These are phyloP conservation scores for Melanotaenia boesemani DNA, from an alignment of 2,797 vertebrate genomes.

Conservation along the genomic window DNA sequence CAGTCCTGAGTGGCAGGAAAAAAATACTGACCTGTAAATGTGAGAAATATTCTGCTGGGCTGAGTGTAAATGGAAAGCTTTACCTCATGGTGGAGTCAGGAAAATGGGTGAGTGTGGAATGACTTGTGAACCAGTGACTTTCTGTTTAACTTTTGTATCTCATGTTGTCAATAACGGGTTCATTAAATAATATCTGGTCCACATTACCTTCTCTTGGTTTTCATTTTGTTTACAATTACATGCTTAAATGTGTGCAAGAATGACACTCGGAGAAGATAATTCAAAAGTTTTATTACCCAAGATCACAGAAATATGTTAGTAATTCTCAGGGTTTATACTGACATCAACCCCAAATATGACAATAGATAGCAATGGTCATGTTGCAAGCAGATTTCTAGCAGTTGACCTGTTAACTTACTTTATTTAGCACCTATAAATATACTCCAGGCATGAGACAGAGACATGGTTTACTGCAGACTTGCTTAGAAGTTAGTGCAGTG, in stretches of 20 bases:
- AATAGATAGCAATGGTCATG: background rate
- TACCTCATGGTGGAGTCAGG: background rate
- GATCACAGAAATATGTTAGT: background rate
- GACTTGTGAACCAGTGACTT: constrained; percentile 8
- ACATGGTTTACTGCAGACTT: too few species aligned
- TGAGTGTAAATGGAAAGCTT: background rate
- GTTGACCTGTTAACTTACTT: too few species aligned
- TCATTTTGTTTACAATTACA: constrained; percentile 6
- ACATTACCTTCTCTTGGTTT: constrained; percentile 9
- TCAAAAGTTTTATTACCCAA: constrained; percentile 7
- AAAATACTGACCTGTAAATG: constrained; percentile 3
- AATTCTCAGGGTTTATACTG: background rate
- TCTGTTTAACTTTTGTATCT: constrained; percentile 27
- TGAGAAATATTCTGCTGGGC: background rate
- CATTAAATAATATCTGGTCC: constrained; percentile 51
- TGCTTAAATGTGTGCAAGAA: constrained; percentile 8
- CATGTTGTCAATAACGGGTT: constrained; percentile 23
- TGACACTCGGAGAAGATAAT: background rate
- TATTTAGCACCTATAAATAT: too few species aligned
- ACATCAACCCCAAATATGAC: background rate
- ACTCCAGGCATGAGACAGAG: too few species aligned
- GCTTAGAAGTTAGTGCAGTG: too few species aligned
- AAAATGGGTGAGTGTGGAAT: constrained; percentile 5
- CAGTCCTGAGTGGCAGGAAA: background rate
- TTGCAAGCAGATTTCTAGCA: background rate